Evolutionary conservation across 1,140 invertebrate species (phyloP).

Genomic region (Drosophila dunni): DNA sequence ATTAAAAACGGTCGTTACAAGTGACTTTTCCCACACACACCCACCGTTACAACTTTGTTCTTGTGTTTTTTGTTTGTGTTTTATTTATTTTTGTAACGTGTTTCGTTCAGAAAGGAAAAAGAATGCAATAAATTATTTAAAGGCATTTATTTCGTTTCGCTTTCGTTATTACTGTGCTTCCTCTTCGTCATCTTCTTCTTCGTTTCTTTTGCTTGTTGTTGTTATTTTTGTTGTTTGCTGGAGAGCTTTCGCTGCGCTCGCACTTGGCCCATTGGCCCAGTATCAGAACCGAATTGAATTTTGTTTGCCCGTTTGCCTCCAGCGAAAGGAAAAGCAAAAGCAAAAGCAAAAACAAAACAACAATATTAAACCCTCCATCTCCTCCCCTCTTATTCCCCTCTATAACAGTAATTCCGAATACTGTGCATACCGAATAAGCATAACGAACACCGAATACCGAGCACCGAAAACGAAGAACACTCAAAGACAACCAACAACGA

Average conservation of each 20-base stretch:
- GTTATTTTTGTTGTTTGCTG: slow-evolving; percentile 37
- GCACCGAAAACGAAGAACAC: slow-evolving; percentile 8
- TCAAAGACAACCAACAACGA: slow-evolving; percentile 13
- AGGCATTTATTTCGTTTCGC: slow-evolving; percentile 68
- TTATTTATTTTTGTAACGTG: background rate
- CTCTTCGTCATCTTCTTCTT: background rate
- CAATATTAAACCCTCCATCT: slow-evolving; percentile 28
- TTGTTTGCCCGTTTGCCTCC: slow-evolving; percentile 68
- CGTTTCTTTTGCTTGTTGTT: slow-evolving; percentile 1
- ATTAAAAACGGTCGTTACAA: slow-evolving; percentile 1
- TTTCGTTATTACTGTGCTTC: slow-evolving; percentile 55
- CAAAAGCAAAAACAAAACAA: slow-evolving; percentile 37
- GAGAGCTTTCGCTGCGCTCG: slow-evolving; percentile 43
- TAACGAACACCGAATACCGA: slow-evolving; percentile 27
- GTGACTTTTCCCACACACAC: slow-evolving; percentile 9
- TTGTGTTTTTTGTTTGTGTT: slow-evolving; percentile 18
- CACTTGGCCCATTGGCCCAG: slow-evolving; percentile 63
- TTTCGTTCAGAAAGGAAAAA: background rate
- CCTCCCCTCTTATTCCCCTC: background rate
- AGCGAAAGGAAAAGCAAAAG: slow-evolving; percentile 34
- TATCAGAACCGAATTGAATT: slow-evolving; percentile 54
- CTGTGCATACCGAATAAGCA: slow-evolving; percentile 33
- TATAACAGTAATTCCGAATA: slow-evolving; percentile 32
- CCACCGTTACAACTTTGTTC: background rate
- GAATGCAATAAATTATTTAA: slow-evolving; percentile 75